These are phyloP conservation scores for Catharus fuscescens DNA, from an alignment of 2,113 vertebrate genomes.

Conservation along the genomic window DNA sequence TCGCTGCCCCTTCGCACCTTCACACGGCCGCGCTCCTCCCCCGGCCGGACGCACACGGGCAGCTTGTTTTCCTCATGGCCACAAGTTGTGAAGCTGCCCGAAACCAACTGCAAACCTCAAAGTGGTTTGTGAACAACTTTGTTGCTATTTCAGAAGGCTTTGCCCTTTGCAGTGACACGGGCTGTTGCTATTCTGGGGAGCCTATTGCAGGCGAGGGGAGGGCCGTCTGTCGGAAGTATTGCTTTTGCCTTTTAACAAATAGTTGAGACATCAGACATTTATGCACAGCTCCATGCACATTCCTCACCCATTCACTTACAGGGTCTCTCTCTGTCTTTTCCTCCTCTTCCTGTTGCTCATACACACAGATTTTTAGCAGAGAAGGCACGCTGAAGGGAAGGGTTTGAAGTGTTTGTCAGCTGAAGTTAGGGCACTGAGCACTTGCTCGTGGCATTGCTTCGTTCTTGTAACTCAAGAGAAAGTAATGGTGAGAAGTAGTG, in stretches of 20 bases:
- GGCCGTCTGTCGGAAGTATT: conserved; percentile 64
- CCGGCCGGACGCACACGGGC: neutral
- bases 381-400: neutral
- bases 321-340: neutral
- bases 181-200: conserved; percentile 79
- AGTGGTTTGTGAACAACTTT: conserved; percentile 77
- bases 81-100: conserved; percentile 19
- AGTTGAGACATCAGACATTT: conserved; percentile 35
- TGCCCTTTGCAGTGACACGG: conserved; percentile 80
- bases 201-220: conserved; percentile 79
- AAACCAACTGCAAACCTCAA: conserved; percentile 57
- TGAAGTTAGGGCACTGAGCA: neutral
- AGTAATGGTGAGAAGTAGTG: neutral
- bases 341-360: neutral
- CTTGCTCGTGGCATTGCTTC: neutral
- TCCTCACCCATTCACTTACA: neutral
- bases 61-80: conserved; percentile 59
- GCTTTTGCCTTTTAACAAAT: conserved; percentile 56
- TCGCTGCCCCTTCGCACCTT: conserved; percentile 8
- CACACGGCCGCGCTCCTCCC: neutral
- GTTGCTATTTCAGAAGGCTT: conserved; percentile 81
- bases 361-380: neutral
- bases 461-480: neutral
- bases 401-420: neutral
- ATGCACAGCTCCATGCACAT: neutral